Evolutionary conservation across 2,888 invertebrate species (phyloP).

Genomic region (Dorcus parallelipipedus): DNA sequence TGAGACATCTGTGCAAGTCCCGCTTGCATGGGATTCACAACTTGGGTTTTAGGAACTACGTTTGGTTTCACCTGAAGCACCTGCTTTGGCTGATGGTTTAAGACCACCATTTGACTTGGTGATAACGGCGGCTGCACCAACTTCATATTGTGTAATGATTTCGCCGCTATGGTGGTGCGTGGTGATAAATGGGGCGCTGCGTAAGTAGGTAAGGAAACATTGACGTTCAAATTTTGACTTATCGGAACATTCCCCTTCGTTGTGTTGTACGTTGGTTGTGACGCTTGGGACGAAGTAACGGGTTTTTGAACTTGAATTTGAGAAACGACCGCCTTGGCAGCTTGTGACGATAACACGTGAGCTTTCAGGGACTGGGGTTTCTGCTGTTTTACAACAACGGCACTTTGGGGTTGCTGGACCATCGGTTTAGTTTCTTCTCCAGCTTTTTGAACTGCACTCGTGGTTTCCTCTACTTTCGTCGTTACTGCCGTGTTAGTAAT

Average conservation of each 20-base stretch:
- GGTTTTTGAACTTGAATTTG: slow-evolving; percentile 23
- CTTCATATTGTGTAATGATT: slow-evolving; percentile 23
- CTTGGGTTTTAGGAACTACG: slow-evolving; percentile 35
- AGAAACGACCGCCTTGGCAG: slow-evolving; percentile 38
- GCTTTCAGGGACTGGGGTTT: slow-evolving; percentile 61
- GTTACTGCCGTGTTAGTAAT: not conserved
- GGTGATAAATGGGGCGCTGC: slow-evolving; percentile 40
- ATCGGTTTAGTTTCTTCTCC: not conserved
- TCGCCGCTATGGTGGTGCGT: slow-evolving; percentile 4
- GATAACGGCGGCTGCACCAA: slow-evolving; percentile 30
- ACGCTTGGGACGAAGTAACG: slow-evolving; percentile 19
- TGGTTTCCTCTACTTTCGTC: not conserved
- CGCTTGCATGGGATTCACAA: slow-evolving; percentile 17
- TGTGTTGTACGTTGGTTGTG: slow-evolving; percentile 15
- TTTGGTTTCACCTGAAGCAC: slow-evolving; percentile 46
- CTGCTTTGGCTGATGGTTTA: slow-evolving; percentile 7
- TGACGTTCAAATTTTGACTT: slow-evolving; percentile 41
- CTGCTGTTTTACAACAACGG: slow-evolving; percentile 44
- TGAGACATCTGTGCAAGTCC: slow-evolving; percentile 31
- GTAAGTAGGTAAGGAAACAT: slow-evolving; percentile 38
- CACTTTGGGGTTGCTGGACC: not conserved
- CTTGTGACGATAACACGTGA: slow-evolving; percentile 58
- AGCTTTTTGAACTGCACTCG: not conserved
- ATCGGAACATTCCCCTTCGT: slow-evolving; percentile 12
- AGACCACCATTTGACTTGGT: slow-evolving; percentile 13